phyloP scores from a whole-genome alignment of 2,113 vertebrate species.

The Mandrillus leucophaeus region DNA sequence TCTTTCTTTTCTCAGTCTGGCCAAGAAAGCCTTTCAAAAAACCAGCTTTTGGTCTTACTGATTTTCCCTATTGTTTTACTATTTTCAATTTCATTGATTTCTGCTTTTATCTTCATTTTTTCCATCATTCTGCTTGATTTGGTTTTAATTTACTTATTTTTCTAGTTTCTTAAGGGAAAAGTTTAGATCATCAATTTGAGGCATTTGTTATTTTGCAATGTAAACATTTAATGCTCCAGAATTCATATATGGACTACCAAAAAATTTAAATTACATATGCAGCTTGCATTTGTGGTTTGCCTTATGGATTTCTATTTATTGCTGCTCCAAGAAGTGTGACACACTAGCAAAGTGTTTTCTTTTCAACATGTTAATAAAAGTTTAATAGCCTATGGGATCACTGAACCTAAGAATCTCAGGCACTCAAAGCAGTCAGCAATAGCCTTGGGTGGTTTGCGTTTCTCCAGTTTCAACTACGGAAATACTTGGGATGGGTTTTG shows the following conservation, averaged over 20 bases:
- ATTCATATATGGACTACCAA: background rate
- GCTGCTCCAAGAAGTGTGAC: background rate
- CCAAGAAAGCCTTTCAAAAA: background rate
- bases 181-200: constrained; percentile 1
- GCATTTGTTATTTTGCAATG: constrained; percentile 27
- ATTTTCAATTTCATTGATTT: constrained; percentile 24
- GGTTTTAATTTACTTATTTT: constrained; percentile 43
- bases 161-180: background rate
- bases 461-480: constrained; percentile 34
- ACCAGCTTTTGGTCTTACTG: background rate
- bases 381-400: constrained; percentile 27
- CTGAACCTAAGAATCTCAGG: constrained; percentile 14
- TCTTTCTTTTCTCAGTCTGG: background rate
- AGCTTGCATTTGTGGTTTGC: background rate
- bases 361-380: constrained; percentile 51
- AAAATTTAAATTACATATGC: constrained; percentile 35
- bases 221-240: constrained; percentile 42
- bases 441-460: constrained; percentile 5
- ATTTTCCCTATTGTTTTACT: constrained; percentile 46
- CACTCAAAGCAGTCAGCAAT: background rate
- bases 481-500: constrained; percentile 19
- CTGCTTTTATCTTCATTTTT: background rate
- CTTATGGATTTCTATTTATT: constrained; percentile 33
- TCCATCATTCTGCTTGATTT: constrained; percentile 1
- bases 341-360: constrained; percentile 36